A percentile compares a stretch with the other conserved stretches of the same genome.
Evolutionary conservation across 2,797 vertebrate species (phyloP).

Genomic region (Phrynocephalus forsythii): DNA sequence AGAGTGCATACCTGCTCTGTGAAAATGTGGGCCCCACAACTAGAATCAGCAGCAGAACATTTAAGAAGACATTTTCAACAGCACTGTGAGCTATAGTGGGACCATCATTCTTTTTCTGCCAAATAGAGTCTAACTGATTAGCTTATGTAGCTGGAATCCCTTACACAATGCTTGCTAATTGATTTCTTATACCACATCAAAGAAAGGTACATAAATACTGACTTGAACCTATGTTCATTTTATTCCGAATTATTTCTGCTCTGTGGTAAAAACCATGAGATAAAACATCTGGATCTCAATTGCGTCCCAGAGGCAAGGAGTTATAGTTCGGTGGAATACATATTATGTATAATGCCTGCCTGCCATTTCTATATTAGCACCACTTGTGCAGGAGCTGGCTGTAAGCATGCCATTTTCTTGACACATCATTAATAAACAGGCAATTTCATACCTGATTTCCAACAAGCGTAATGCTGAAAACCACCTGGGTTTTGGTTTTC

Average conservation of each 20-base stretch:
- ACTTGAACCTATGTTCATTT: constrained; percentile 43
- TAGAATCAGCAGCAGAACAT: not conserved
- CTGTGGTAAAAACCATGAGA: constrained; percentile 71
- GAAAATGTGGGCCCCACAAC: not conserved
- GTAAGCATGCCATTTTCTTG: constrained; percentile 75
- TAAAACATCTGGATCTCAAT: constrained; percentile 72
- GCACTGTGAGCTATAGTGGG: not conserved
- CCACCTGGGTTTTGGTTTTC: constrained; percentile 80
- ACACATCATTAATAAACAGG: constrained; percentile 80
- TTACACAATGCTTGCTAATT: constrained; percentile 45
- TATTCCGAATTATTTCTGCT: constrained; percentile 59
- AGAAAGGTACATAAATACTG: constrained; percentile 42
- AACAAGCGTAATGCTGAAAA: constrained; percentile 79
- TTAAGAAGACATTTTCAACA: not conserved
- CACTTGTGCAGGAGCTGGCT: constrained; percentile 63
- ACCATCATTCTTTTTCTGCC: not conserved
- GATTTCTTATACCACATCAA: constrained; percentile 54
- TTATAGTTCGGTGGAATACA: constrained; percentile 55
- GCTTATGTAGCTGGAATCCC: constrained; percentile 46
- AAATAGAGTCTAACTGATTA: constrained; percentile 41
- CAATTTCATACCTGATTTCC: constrained; percentile 83
- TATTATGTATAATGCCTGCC: constrained; percentile 62
- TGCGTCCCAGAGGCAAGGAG: constrained; percentile 56
- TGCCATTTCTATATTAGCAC: constrained; percentile 74
- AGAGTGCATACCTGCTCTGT: not conserved